phyloP scores from a whole-genome alignment of 2,113 vertebrate species.

The Tonatia bakeri region DNA sequence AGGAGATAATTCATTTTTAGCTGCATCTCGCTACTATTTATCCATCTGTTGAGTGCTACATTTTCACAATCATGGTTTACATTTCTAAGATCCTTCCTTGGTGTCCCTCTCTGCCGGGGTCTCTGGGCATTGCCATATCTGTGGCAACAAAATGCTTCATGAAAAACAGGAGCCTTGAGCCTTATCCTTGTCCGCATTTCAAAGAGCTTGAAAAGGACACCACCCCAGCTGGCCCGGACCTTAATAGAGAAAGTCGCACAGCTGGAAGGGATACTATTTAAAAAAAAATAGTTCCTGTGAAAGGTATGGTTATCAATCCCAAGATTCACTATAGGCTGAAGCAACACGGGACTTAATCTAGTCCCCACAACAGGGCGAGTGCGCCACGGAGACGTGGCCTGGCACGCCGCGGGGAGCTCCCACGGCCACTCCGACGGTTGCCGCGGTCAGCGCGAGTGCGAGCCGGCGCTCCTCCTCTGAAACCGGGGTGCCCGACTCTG shows the following conservation, averaged over 20 bases:
- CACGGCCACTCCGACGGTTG: background rate
- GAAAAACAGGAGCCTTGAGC: background rate
- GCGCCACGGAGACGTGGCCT: background rate
- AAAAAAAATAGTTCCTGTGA: background rate
- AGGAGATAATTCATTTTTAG: background rate
- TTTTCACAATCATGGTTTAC: background rate
- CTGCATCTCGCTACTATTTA: background rate
- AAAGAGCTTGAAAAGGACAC: background rate
- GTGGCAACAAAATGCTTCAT: background rate
- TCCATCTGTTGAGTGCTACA: background rate
- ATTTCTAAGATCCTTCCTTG: background rate
- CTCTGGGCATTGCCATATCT: background rate
- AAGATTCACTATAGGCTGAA: background rate
- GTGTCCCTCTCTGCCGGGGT: too few relatives aligned
- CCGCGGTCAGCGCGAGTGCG: background rate
- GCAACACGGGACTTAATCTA: background rate
- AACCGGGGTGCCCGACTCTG: slow-evolving; percentile 50
- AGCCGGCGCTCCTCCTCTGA: slow-evolving; percentile 9
- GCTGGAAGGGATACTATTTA: background rate
- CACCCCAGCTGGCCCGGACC: background rate
- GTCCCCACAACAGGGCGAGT: background rate
- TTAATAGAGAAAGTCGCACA: background rate
- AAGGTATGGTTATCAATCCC: background rate
- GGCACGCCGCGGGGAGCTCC: background rate
- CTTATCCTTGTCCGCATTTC: background rate